phyloP scores from a whole-genome alignment of 2,113 vertebrate genomes.

The Speoplatyrhinus poulsoni region DNA sequence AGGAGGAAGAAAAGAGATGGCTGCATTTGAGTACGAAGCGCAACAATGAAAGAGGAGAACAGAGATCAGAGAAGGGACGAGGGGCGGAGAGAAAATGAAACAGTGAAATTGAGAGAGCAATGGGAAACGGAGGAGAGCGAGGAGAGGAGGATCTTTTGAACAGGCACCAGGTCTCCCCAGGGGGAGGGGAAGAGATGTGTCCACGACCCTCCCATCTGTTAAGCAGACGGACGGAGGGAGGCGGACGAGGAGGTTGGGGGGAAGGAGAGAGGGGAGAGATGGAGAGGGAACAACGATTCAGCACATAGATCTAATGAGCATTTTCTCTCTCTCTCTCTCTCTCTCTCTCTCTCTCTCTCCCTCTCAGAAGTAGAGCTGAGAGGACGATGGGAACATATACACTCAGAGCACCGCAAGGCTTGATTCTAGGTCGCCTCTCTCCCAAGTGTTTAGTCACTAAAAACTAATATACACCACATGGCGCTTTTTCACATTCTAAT shows the following conservation, averaged over 20 bases:
- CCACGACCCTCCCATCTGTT: constrained; percentile 78
- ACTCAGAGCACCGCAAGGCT: constrained; percentile 72
- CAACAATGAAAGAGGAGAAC: constrained; percentile 43
- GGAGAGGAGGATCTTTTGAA: constrained; percentile 67
- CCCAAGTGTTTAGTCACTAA: constrained; percentile 77
- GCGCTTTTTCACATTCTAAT: constrained; percentile 74
- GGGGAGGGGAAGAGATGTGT: constrained; percentile 67
- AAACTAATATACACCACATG: constrained; percentile 72
- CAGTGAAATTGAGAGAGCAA: constrained; percentile 42
- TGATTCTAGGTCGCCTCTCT: constrained; percentile 80
- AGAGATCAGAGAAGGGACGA: constrained; percentile 48
- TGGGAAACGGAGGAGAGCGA: constrained; percentile 44
- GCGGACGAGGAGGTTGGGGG: constrained; percentile 14
- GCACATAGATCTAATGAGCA: constrained; percentile 76
- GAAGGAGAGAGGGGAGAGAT: constrained; percentile 48
- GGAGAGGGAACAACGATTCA: constrained; percentile 66
- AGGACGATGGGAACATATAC: constrained; percentile 74
- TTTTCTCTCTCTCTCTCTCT: constrained; percentile 23
- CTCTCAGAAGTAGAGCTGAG: constrained; percentile 75
- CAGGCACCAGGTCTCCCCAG: constrained; percentile 76
- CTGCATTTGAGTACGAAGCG: constrained; percentile 32
- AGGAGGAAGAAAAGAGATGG: neutral
- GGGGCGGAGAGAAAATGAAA: constrained; percentile 46
- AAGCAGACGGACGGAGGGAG: constrained; percentile 71
- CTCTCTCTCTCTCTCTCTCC: constrained; percentile 51